Percentiles rank a stretch among this genome's conserved stretches.
Conservation (phyloP, 2,888 invertebrate species). For the Rotaria socialis region DNA sequence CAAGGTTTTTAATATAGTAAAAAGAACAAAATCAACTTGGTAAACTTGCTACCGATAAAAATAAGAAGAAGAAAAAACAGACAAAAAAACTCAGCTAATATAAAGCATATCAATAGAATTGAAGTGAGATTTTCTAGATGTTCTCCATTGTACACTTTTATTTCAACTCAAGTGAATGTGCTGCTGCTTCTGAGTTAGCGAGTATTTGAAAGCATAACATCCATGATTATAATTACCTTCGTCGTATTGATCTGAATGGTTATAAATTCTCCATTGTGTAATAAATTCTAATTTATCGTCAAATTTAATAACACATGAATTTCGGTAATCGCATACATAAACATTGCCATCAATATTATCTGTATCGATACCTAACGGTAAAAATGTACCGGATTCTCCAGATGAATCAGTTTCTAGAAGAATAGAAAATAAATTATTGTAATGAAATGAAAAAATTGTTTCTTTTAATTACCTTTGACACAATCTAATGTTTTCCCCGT, state of each 20-base stretch:
- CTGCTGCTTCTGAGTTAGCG: too few relatives aligned
- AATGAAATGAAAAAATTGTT: background rate
- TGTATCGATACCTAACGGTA: slow-evolving; percentile 30
- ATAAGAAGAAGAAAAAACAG: too few relatives aligned
- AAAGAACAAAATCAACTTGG: too few relatives aligned
- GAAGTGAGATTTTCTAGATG: too few relatives aligned
- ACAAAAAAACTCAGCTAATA: too few relatives aligned
- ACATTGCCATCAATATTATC: slow-evolving; percentile 12
- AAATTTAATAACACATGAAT: slow-evolving; percentile 35
- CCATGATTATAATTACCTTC: too few relatives aligned
- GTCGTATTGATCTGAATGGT: slow-evolving; percentile 32
- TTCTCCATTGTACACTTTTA: too few relatives aligned
- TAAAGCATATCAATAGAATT: too few relatives aligned
- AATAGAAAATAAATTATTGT: background rate
- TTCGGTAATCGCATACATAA: slow-evolving; percentile 28
- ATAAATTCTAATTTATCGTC: slow-evolving; percentile 37
- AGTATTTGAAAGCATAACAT: too few relatives aligned
- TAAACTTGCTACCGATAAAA: too few relatives aligned
- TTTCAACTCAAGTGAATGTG: too few relatives aligned
- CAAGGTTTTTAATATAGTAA: too few relatives aligned
- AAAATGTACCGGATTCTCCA: background rate
- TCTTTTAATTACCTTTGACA: background rate
- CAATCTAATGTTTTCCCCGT: background rate
- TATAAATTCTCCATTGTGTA: slow-evolving; percentile 34
- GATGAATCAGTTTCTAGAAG: background rate